Base-by-base conservation (phyloP, 2,888 invertebrate genomes). In the Athalia rosae region DNA sequence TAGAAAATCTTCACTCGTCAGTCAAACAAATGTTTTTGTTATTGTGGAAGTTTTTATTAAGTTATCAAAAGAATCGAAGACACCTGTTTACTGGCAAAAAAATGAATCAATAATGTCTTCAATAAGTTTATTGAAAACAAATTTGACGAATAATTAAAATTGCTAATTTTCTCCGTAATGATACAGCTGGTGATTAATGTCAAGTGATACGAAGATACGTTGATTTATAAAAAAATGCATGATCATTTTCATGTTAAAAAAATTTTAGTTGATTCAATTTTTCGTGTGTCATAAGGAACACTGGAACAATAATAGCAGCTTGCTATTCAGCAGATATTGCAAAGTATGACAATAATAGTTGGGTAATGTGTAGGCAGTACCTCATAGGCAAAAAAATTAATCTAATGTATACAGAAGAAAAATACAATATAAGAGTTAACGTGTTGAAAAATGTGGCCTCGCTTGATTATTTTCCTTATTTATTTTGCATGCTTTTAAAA, bases 361-460 rank as follows among this genome's bases (percentile, higher is more conserved):
- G 74, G 81, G 79, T 80, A 76, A 79, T 81, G 81, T 28, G 28
- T 28, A 28, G 28, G 78, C 43, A 5, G 53, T 66, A 64, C 53
- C 53, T 53, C 53, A 53, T 56, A 61, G 79, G 79, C 79, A 80
- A 77, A 64, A 79, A 79, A 64, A 78, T 69, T 77, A 79, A 76
- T 82, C 80, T 83, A 81, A 71, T 78, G 53, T 58, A 47, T 71
- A 80, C 66, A 78, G 79, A 80, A 81, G 73, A 80, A 81, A 79
- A 81, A 84, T 85, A 84, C 79, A 82, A 83, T 84, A 84, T 83
- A 83, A 78, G 50, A 58, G 67, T 80, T 78, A 67, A 79, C 79
- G 81, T 80, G 81, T 81, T 67, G 78, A 80, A 71, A 78, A 80
- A 13, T 59, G 47, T 59, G 77, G 79, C 80, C 79, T 79, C 48